Conservation (phyloP, 1,140 invertebrate genomes). For the Leptestheria dahalacensis region DNA sequence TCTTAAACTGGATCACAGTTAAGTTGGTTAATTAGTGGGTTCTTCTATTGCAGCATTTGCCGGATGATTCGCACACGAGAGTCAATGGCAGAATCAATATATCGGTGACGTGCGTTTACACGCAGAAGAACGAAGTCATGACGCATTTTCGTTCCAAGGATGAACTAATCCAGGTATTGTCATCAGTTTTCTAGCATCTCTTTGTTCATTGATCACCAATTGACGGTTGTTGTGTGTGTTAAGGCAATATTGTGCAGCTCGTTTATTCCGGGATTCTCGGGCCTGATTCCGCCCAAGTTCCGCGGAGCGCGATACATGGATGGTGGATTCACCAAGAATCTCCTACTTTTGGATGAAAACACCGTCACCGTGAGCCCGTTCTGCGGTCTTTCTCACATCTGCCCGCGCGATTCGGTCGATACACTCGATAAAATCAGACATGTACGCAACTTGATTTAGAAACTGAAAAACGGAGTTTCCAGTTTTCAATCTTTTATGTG, state of each 20-base stretch:
- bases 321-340: constrained; percentile 90
- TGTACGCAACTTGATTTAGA: constrained; percentile 13
- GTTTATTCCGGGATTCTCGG: constrained; percentile 94
- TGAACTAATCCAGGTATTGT: constrained; percentile 72
- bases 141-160: constrained; percentile 80
- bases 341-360: constrained; percentile 81
- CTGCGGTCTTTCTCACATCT: constrained; percentile 95
- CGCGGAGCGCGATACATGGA: constrained; percentile 88
- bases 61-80: constrained; percentile 78
- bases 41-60: constrained; percentile 46
- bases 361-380: constrained; percentile 96
- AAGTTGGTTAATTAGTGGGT: neutral
- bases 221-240: neutral
- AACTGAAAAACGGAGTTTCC: neutral
- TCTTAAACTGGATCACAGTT: neutral
- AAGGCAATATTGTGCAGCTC: constrained; percentile 81
- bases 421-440: constrained; percentile 17
- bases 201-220: neutral
- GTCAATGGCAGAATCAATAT: constrained; percentile 84
- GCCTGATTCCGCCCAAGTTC: constrained; percentile 74
- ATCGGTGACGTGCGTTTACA: constrained; percentile 83
- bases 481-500: too few species aligned
- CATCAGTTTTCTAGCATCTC: neutral
- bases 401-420: constrained; percentile 34
- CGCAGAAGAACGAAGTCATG: constrained; percentile 88